These are phyloP conservation scores for Ctenopoma multispine DNA, from an alignment of 2,797 vertebrate species.

Conservation along the genomic window DNA sequence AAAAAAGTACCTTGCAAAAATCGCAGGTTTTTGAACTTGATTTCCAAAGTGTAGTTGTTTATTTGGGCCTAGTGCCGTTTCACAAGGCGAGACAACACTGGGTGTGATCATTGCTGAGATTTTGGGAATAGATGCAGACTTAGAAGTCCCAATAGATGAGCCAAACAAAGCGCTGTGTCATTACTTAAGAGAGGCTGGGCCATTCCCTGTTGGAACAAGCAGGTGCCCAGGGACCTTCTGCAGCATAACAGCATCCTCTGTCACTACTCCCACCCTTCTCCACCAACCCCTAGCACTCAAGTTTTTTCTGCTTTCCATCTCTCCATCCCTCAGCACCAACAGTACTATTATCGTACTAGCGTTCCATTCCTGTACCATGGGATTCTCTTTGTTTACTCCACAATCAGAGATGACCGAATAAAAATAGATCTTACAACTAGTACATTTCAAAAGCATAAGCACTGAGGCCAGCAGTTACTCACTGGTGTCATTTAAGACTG, in stretches of 20 bases:
- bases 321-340: constrained; percentile 5
- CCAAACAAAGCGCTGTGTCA: constrained; percentile 71
- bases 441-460: background rate
- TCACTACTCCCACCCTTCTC: constrained; percentile 19
- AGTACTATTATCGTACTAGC: constrained; percentile 18
- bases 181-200: constrained; percentile 64
- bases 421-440: constrained; percentile 10
- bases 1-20: too few relatives aligned
- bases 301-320: constrained; percentile 11
- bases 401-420: constrained; percentile 6
- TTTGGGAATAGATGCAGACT: constrained; percentile 49
- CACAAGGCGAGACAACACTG: too few relatives aligned
- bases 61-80: too few relatives aligned
- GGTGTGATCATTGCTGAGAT: constrained; percentile 53
- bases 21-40: too few relatives aligned
- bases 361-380: constrained; percentile 15
- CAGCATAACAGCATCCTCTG: constrained; percentile 61
- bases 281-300: constrained; percentile 21
- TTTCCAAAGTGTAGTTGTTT: too few relatives aligned
- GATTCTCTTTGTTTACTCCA: constrained; percentile 34
- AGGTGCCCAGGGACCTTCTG: constrained; percentile 48
- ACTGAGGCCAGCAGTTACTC: too few relatives aligned
- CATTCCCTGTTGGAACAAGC: constrained; percentile 42
- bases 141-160: constrained; percentile 61
- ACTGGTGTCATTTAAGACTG: too few relatives aligned